Base-by-base conservation (phyloP, 2,888 invertebrate genomes). In the Euproctis similis region DNA sequence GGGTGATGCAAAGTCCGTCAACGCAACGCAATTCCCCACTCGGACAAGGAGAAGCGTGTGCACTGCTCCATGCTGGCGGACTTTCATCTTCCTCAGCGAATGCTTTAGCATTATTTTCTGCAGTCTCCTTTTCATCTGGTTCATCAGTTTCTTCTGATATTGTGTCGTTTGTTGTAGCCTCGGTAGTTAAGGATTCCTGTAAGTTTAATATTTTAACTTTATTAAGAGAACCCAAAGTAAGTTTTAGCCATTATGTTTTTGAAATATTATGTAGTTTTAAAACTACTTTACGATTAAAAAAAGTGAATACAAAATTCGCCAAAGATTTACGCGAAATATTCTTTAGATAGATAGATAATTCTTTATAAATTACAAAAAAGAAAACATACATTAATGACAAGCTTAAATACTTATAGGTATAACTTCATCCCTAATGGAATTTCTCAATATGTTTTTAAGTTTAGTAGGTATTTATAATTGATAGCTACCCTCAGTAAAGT, bases 1-100 rank as follows among this genome's bases (percentile, higher is more conserved):
- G 75, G 0, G 87, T 87, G 45, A 90, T 89, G 58, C 89, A 90
- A 35, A 87, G 76, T 12, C 89, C 89, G 53, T 88, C 89, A 3
- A 88, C 86, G 46, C 89, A 90, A 30, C 89, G 82, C 26, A 89
- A 62, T 46, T 89, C 87, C 0, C 85, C 84, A 28, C 66, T 72
- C 1, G 82, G 87, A 53, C 77, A 88, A 0, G 86, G 84, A 0
- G 86, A 86, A 1, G 69, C 61, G 46, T 82, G 84, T 6, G 78
- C 72, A 7, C 68, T 69, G 3, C 47, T 39, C 2, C 56, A 51
- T 1, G n/a, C n/a, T n/a, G n/a, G n/a, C n/a, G n/a, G n/a, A n/a
- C n/a, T n/a, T 0, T 65, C 62, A 0, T 48, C 53, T 8, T 41
- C 53, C 3, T 63, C 65, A 1, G 41, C 25, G 2, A n/a, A n/a